A percentile compares a stretch with the other conserved stretches of the same genome.
phyloP scores from a whole-genome alignment of 2,113 vertebrate genomes.

The Zeus faber region DNA sequence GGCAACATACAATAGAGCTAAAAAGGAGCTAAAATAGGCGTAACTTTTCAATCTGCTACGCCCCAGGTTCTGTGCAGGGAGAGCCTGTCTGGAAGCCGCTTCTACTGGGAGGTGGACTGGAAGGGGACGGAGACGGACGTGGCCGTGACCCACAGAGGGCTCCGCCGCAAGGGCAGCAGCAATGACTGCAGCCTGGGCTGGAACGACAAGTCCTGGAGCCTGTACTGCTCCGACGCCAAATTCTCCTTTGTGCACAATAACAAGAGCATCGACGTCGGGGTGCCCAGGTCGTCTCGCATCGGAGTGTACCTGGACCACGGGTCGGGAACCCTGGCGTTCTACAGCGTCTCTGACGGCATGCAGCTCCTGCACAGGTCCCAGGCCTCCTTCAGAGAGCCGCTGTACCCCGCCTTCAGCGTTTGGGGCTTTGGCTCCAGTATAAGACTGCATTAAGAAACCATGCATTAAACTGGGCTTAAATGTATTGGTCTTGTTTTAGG shows the following conservation, averaged over 20 bases:
- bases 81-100: constrained; percentile 70
- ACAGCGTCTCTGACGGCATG: constrained; percentile 70
- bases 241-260: constrained; percentile 80
- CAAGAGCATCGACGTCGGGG: constrained; percentile 65
- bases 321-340: constrained; percentile 75
- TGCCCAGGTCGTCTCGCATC: constrained; percentile 57
- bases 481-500: too few species aligned
- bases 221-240: constrained; percentile 77
- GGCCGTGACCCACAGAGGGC: constrained; percentile 74
- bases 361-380: constrained; percentile 73
- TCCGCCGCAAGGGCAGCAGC: constrained; percentile 71
- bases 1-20: background rate
- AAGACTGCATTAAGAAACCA: constrained; percentile 48
- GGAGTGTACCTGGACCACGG: constrained; percentile 76
- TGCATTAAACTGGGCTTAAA: too few species aligned
- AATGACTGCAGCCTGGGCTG: constrained; percentile 79
- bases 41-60: background rate
- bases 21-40: background rate
- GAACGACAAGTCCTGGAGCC: constrained; percentile 83
- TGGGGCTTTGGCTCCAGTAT: constrained; percentile 73
- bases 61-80: constrained; percentile 71
- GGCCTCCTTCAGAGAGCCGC: constrained; percentile 72
- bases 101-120: constrained; percentile 81
- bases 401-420: constrained; percentile 82
- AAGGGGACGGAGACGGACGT: constrained; percentile 74